Evolutionary conservation across 2,797 vertebrate genomes (phyloP).

Genomic region (Corythornis leucogaster): DNA sequence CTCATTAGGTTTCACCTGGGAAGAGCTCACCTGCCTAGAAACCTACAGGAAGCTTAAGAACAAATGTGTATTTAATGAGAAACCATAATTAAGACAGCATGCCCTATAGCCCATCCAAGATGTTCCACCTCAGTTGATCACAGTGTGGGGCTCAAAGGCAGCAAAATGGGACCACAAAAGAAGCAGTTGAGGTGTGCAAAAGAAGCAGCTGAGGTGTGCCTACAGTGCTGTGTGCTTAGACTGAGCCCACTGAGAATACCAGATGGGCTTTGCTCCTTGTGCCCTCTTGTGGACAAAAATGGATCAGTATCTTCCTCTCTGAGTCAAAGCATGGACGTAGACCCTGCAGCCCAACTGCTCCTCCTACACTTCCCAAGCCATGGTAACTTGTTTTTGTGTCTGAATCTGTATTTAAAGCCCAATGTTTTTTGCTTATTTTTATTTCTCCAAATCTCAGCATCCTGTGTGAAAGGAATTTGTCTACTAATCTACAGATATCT

Average conservation of each 20-base stretch:
- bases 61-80: neutral
- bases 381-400: neutral
- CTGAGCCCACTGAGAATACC: neutral
- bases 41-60: neutral
- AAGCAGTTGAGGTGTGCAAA: neutral
- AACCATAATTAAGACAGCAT: neutral
- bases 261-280: neutral
- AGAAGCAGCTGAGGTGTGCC: neutral
- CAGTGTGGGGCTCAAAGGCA: neutral
- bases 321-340: neutral
- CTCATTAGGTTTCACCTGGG: neutral
- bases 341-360: neutral
- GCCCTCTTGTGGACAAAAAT: neutral
- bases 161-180: neutral
- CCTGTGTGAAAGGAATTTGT: neutral
- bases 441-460: neutral
- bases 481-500: neutral
- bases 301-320: neutral
- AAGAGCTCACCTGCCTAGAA: neutral
- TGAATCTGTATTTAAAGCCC: neutral
- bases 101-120: neutral
- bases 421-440: neutral
- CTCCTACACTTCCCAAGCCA: neutral
- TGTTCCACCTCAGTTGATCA: neutral
- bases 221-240: fast-evolving